These are phyloP conservation scores for Mionectes macconnelli DNA, from an alignment of 2,113 vertebrate genomes.

Conservation along the genomic window DNA sequence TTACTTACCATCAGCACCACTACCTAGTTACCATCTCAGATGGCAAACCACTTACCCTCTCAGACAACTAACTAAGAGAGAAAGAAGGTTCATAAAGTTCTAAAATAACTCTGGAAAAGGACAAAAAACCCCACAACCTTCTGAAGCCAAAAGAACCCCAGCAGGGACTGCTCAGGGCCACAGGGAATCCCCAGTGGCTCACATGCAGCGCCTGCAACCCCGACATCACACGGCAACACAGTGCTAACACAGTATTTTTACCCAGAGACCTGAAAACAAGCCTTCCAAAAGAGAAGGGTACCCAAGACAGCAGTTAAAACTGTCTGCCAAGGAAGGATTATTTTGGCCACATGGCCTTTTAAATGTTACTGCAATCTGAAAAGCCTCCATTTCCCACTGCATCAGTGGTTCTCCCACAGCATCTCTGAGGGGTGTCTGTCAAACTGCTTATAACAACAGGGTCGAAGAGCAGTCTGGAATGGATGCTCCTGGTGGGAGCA, in stretches of 20 bases:
- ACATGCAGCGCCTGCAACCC: fast-evolving
- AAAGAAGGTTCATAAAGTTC: not conserved
- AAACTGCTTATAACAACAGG: not conserved
- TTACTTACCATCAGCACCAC: not conserved
- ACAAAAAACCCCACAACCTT: not conserved
- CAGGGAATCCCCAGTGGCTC: not conserved
- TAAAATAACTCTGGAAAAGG: not conserved
- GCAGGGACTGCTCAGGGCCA: not conserved
- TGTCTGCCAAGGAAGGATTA: not conserved
- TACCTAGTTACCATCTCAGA: not conserved
- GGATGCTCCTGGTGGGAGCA: not conserved
- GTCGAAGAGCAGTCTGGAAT: fast-evolving
- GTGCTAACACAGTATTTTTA: not conserved
- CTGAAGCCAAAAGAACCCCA: not conserved
- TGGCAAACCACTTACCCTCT: not conserved
- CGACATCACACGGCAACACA: fast-evolving
- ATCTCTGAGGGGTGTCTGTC: not conserved
- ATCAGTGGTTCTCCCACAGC: not conserved
- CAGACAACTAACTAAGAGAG: not conserved
- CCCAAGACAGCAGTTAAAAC: not conserved
- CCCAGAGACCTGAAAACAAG: not conserved
- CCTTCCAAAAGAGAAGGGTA: not conserved
- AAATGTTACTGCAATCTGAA: not conserved
- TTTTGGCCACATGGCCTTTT: not conserved
- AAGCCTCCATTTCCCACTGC: not conserved